Percentiles rank a stretch among this genome's conserved stretches.
phyloP scores from a whole-genome alignment of 2,888 invertebrate species.

The Idaea straminata region DNA sequence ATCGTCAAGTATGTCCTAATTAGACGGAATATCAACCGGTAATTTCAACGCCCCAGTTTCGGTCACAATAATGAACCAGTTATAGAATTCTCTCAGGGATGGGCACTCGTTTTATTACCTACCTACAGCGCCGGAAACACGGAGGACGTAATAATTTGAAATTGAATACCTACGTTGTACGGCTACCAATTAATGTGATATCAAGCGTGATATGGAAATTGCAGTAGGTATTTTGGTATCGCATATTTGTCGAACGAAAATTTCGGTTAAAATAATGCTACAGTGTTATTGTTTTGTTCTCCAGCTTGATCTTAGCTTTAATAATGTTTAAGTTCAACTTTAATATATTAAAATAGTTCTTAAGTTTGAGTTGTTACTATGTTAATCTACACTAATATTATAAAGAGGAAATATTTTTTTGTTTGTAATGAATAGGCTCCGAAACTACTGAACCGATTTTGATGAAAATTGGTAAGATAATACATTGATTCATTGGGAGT shows the following conservation, averaged over 20 bases:
- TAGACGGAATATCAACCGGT: neutral
- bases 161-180: neutral
- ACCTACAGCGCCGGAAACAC: neutral
- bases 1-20: neutral
- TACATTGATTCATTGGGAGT: too few relatives aligned
- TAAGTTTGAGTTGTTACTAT: too few relatives aligned
- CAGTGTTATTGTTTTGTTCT: neutral
- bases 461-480: too few relatives aligned
- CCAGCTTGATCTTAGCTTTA: too few relatives aligned
- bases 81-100: neutral
- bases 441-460: too few relatives aligned
- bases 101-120: neutral
- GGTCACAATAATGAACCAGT: neutral
- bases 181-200: neutral
- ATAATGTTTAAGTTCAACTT: too few relatives aligned
- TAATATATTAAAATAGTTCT: too few relatives aligned
- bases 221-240: neutral
- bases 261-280: neutral
- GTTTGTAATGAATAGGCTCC: too few relatives aligned
- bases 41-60: neutral
- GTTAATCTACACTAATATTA: too few relatives aligned
- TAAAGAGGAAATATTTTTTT: too few relatives aligned
- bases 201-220: neutral
- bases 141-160: neutral
- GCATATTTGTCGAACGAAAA: neutral